A percentile compares a stretch with the other conserved stretches of the same genome.
These are phyloP conservation scores for Balaenoptera acutorostrata DNA, from an alignment of 2,113 vertebrate genomes.

Conservation along the genomic window DNA sequence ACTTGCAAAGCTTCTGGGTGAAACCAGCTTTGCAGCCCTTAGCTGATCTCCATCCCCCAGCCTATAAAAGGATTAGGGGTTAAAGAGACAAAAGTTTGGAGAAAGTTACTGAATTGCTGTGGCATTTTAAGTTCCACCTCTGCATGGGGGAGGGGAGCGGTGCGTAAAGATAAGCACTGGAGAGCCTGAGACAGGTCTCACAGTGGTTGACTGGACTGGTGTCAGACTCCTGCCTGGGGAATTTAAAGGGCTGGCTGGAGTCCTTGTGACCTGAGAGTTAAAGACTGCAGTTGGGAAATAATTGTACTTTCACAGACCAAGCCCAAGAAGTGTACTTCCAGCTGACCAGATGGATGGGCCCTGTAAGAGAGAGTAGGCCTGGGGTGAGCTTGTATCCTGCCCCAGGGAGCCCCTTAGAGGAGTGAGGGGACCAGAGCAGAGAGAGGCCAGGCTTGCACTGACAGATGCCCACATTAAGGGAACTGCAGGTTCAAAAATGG, in stretches of 20 bases:
- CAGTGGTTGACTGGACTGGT: not conserved
- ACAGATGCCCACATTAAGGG: not conserved
- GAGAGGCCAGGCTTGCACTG: not conserved
- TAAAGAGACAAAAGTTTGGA: not conserved
- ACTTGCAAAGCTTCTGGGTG: not conserved
- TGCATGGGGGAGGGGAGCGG: not conserved
- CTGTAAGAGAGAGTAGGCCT: not conserved
- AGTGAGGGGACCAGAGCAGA: not conserved
- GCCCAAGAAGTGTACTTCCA: not conserved
- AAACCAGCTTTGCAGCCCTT: slow-evolving; percentile 45
- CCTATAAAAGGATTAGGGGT: slow-evolving; percentile 6
- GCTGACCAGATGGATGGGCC: not conserved
- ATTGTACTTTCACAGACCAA: not conserved
- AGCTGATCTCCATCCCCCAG: not conserved
- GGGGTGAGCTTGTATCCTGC: not conserved
- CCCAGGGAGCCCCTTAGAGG: not conserved
- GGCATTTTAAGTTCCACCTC: not conserved
- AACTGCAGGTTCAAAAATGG: not conserved
- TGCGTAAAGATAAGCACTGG: not conserved
- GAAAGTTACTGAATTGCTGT: not conserved
- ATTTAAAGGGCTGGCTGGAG: not conserved
- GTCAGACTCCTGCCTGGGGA: not conserved
- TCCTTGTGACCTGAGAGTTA: not conserved
- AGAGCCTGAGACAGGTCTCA: not conserved
- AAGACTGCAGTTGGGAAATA: not conserved